Percentiles rank a stretch among this genome's conserved stretches.
These are phyloP conservation scores for Drosophila greeni DNA, from an alignment of 2,888 invertebrate genomes.

Conservation along the genomic window DNA sequence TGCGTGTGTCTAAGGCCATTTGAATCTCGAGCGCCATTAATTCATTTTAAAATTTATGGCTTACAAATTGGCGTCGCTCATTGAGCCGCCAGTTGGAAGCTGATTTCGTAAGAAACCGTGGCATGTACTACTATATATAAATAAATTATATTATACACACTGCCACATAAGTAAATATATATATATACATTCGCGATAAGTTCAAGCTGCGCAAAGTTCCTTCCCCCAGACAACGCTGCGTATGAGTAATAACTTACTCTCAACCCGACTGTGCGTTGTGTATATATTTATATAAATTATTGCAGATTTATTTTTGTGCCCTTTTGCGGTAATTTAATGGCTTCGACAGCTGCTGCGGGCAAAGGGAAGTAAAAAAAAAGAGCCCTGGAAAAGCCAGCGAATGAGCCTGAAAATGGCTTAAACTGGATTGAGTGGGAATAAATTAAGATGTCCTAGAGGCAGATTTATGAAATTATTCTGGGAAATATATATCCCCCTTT, in stretches of 20 bases:
- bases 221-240: conserved; percentile 3
- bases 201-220: background rate
- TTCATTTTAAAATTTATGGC: conserved; percentile 72
- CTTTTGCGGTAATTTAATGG: conserved; percentile 45
- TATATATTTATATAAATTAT: conserved; percentile 28
- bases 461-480: conserved; percentile 4
- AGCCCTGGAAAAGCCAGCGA: background rate
- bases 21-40: conserved; percentile 70
- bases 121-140: conserved; percentile 3
- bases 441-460: background rate
- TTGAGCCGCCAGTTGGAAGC: conserved; percentile 26
- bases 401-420: conserved; percentile 7
- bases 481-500: conserved; percentile 2
- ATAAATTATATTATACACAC: conserved; percentile 5
- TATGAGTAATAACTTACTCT: conserved; percentile 11
- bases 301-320: conserved; percentile 35
- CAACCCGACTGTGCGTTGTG: background rate
- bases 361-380: background rate
- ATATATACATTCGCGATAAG: background rate
- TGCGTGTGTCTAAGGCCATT: conserved; percentile 60
- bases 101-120: conserved; percentile 2
- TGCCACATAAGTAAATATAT: background rate
- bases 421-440: conserved; percentile 7
- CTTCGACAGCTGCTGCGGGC: conserved; percentile 41
- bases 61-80: conserved; percentile 62